Evolutionary conservation across 2,113 vertebrate species (phyloP).

Genomic region (Plestiodon gilberti): DNA sequence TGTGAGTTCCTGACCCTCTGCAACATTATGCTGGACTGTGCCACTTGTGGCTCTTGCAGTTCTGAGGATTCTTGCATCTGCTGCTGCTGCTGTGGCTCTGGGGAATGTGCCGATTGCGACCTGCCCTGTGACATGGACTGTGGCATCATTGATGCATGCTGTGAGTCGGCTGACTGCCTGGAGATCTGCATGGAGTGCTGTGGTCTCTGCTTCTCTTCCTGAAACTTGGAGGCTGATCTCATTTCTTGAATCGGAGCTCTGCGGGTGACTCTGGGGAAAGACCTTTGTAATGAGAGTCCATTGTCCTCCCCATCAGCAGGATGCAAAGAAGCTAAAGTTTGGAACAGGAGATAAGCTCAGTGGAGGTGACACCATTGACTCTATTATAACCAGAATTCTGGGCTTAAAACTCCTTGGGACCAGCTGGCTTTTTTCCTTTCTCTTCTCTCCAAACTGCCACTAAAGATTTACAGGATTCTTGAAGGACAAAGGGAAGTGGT

Average conservation of each 20-base stretch:
- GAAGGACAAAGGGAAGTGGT: background rate
- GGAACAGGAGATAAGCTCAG: rapidly evolving
- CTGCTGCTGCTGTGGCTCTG: constrained; percentile 92
- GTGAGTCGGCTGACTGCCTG: constrained; percentile 97
- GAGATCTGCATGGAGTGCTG: constrained; percentile 99
- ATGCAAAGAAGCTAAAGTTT: background rate
- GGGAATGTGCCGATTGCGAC: constrained; percentile 94
- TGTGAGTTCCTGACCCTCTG: constrained; percentile 98
- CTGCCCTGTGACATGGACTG: constrained; percentile 99
- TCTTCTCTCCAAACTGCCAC: background rate
- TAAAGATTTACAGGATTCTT: background rate
- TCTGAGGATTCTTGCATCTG: constrained; percentile 94
- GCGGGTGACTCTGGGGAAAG: too few relatives aligned
- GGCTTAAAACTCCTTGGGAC: constrained; percentile 3
- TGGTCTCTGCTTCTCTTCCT: constrained; percentile 98
- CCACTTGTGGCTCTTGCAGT: constrained; percentile 94
- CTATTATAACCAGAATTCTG: rapidly evolving
- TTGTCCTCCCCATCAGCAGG: background rate
- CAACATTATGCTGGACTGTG: constrained; percentile 95
- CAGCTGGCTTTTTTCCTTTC: background rate
- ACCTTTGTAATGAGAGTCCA: rapidly evolving
- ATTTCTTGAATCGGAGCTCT: background rate
- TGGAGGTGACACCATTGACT: background rate
- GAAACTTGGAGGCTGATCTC: constrained; percentile 59
- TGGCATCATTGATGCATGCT: constrained; percentile 98